Percentiles rank a stretch among this genome's conserved stretches.
phyloP scores from a whole-genome alignment of 2,797 vertebrate genomes.

The Danio jaintianensis region DNA sequence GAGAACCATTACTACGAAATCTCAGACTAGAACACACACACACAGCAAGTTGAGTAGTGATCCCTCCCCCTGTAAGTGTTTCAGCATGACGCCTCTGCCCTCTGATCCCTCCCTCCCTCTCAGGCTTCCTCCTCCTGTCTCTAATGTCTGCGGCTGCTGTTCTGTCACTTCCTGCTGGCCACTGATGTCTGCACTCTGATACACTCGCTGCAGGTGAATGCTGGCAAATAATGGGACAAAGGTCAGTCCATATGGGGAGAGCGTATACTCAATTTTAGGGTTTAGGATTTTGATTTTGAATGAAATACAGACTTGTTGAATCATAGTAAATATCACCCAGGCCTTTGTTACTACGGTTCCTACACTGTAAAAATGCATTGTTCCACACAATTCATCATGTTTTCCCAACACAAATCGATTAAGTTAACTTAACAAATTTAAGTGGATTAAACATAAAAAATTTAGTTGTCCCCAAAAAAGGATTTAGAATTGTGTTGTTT shows the following conservation, averaged over 20 bases:
- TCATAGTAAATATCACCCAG: conserved; percentile 5
- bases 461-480: no score
- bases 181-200: conserved; percentile 48
- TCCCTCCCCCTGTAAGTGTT: conserved; percentile 62
- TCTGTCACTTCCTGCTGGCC: conserved; percentile 60
- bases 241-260: conserved; percentile 50
- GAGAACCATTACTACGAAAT: conserved; percentile 30
- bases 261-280: conserved; percentile 42
- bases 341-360: conserved; percentile 18
- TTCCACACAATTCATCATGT: no score
- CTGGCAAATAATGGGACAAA: conserved; percentile 64
- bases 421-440: no score
- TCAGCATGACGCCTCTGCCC: conserved; percentile 55
- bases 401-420: no score
- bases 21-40: conserved; percentile 62
- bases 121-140: conserved; percentile 37
- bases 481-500: no score
- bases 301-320: conserved; percentile 17
- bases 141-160: conserved; percentile 45
- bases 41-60: conserved; percentile 63
- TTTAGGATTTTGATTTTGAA: neutral
- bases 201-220: conserved; percentile 66
- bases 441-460: no score
- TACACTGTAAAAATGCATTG: neutral
- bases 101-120: conserved; percentile 59